Evolutionary conservation across 2,113 vertebrate species (phyloP).

Genomic region (Sapajus apella): DNA sequence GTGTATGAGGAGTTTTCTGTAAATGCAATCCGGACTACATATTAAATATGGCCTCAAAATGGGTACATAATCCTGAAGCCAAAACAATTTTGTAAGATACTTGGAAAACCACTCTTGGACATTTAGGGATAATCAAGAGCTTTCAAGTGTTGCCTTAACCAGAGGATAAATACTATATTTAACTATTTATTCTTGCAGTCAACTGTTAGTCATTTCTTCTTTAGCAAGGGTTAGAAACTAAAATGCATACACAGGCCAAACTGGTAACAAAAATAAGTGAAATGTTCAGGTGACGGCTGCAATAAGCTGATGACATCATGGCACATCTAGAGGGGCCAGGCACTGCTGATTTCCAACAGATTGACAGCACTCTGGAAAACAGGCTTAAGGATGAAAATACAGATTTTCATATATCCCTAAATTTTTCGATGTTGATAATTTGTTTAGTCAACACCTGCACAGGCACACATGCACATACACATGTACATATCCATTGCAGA

Average conservation of each 20-base stretch:
- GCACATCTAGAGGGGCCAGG: not conserved
- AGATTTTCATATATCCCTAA: not conserved
- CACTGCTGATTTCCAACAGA: not conserved
- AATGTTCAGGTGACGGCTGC: not conserved
- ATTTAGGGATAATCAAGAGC: not conserved
- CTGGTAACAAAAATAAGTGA: not conserved
- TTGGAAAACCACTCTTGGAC: not conserved
- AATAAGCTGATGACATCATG: not conserved
- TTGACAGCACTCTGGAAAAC: not conserved
- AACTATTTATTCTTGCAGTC: not conserved
- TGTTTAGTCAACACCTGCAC: not conserved
- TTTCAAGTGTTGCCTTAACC: not conserved
- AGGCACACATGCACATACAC: not conserved
- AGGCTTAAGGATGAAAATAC: not conserved
- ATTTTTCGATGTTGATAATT: not conserved
- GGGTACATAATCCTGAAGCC: not conserved
- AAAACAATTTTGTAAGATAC: not conserved
- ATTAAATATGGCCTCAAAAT: not conserved
- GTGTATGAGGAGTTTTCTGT: not conserved
- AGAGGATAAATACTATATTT: not conserved
- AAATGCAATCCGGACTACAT: not conserved
- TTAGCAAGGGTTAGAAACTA: not conserved
- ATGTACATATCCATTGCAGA: not conserved
- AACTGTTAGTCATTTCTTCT: not conserved
- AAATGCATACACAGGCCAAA: not conserved